Base-by-base conservation (phyloP, 2,113 vertebrate species). In the Psammodynastes pulverulentus region DNA sequence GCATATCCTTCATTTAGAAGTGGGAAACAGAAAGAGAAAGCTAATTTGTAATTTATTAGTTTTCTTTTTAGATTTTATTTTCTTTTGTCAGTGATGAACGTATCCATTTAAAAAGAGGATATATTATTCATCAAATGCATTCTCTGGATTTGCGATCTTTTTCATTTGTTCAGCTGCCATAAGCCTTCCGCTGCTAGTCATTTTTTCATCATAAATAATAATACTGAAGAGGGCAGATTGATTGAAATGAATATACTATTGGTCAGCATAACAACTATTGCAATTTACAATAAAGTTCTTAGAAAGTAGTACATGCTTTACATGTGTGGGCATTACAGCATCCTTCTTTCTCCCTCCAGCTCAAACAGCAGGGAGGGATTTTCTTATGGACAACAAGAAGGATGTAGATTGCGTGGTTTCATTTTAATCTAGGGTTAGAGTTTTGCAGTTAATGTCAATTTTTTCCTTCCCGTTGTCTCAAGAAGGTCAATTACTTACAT, bases 391-490 rank as follows among this genome's bases (percentile, higher is more conserved):
- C 72, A 56, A 95, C 34, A 51, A 54, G 23, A n/a, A 51, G 49
- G 17, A 29, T 15, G 19, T 53, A 91, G 58, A 54, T 87, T 39
- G 23, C n/a, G 72, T 86, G n/a, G 87, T 13, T 94, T 86, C 90
- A 6, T 45, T 89, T 92, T 94, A 90, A 3, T 93, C 89, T 95
- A 3, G 6, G 67, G 67, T 94, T 92, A 29, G 15, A 79, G 48
- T 94, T 95, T 94, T 88, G 43, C 24, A 91, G 39, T 49, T 92
- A 86, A 67, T 93, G 3, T 58, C 84, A 72, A 52, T 8, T 43
- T 93, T 62, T 91, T 94, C 24, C 91, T 45, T 85, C 48, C 87
- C 91, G 90, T 79, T 88, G 53, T 17, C 46, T 93, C 3, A 96
- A 79, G 87, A 93, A 90, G 56, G 49, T 92, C 29, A 94, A 0